A percentile compares a stretch with the other conserved stretches of the same genome.
These are phyloP conservation scores for Phymorhynchus buccinoides DNA, from an alignment of 1,140 invertebrate genomes.

Conservation along the genomic window DNA sequence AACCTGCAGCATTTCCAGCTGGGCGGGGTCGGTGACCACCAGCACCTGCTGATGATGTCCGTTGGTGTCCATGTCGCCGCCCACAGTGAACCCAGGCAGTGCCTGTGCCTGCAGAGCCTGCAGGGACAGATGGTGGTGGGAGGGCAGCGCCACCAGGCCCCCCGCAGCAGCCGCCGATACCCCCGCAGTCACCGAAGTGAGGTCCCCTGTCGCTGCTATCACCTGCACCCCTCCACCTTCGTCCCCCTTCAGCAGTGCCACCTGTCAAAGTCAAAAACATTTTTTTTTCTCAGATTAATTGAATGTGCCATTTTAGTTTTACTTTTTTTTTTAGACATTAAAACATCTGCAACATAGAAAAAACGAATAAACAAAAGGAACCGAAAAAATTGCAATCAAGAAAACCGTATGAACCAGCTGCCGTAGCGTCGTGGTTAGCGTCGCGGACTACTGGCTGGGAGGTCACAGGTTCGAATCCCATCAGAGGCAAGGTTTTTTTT, in stretches of 20 bases:
- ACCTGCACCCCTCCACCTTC: constrained; percentile 20
- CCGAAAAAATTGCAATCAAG: no score
- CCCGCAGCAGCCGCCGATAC: no score
- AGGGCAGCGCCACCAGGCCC: constrained; percentile 10
- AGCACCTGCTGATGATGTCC: constrained; percentile 68
- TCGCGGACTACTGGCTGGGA: no score
- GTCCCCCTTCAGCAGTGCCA: constrained; percentile 26
- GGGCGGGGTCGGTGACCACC: constrained; percentile 72
- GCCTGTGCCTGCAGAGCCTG: constrained; percentile 53
- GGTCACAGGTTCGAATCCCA: no score
- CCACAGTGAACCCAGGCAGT: constrained; percentile 58
- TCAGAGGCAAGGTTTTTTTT: no score
- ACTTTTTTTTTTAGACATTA: no score
- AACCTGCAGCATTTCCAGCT: constrained; percentile 71
- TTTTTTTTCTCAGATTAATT: no score
- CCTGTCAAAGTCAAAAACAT: neutral
- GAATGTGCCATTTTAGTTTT: no score
- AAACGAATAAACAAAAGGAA: no score
- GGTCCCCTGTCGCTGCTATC: neutral
- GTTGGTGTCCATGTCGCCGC: constrained; percentile 55
- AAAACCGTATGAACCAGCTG: no score
- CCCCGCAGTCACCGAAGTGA: neutral
- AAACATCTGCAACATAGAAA: no score
- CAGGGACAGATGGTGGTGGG: constrained; percentile 41
- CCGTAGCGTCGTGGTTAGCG: no score